Evolutionary conservation across 2,888 invertebrate genomes (phyloP), one percentile per base, ranked within the genome.

Genomic region (Tipula unca): DNA sequence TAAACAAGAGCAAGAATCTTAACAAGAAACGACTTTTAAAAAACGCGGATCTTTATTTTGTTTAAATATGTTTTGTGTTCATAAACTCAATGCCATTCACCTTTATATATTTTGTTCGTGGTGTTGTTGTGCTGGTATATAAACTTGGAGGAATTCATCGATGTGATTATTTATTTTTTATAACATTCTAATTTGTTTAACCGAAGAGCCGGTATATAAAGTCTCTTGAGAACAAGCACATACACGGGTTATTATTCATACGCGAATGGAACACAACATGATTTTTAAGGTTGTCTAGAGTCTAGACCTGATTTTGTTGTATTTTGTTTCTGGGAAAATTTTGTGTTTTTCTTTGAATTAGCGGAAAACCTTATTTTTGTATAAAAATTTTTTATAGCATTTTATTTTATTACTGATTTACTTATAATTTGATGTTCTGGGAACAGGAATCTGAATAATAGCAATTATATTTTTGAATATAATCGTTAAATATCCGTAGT

Each of bases 61-160:
- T 10, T n/a, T 48, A n/a, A 17, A 25, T 69, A 25, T 69, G 69
- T 69, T 69, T 69, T 69, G 69, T 69, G 25, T 69, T 69, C 69
- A 69, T 69, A 69, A 69, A 69, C 69, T 25, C 69, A 69, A 69
- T 69, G 69, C 69, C 69, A 69, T 69, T 69, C 69, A 69, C 69
- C 69, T 69, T 69, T 25, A 25, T 69, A 25, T 2, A 69, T 69
- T 69, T 69, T 69, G 1, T 48, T 20, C 17, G 48, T 48, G 48
- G 3, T 48, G n/a, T 69, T 20, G 69, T 69, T 69, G 48, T 39
- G 1, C 13, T 48, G 48, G 2, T 25, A 10, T 25, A 69, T 69
- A 69, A 20, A n/a, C 10, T 25, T 69, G 69, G 25, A 69, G n/a
- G n/a, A n/a, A n/a, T n/a, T n/a, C n/a, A n/a, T n/a, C n/a, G n/a